A percentile compares a stretch with the other conserved stretches of the same genome.
phyloP scores from a whole-genome alignment of 2,797 vertebrate species.

The Prunella strophiata region DNA sequence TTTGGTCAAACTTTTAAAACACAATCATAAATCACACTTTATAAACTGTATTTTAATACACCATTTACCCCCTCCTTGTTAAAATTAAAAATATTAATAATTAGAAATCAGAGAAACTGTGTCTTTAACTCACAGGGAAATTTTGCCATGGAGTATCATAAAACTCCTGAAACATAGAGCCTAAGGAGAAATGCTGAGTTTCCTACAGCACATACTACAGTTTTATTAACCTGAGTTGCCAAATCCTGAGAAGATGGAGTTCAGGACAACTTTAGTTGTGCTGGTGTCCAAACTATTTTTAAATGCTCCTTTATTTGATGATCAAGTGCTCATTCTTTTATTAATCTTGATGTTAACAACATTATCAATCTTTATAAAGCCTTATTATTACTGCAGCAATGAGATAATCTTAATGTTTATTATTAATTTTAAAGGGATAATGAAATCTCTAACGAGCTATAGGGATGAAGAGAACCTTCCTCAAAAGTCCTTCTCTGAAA shows the following conservation, averaged over 20 bases:
- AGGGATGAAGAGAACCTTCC: not conserved
- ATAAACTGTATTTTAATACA: not conserved
- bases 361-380: not conserved
- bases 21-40: not conserved
- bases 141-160: not conserved
- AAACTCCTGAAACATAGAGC: not conserved
- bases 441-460: not conserved
- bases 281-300: not conserved
- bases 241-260: not conserved
- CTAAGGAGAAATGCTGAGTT: not conserved
- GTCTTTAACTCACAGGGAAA: not conserved
- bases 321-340: not conserved
- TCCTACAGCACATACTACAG: not conserved
- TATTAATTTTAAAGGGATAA: slow-evolving; percentile 8
- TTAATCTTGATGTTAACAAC: not conserved
- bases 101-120: accelerated
- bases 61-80: not conserved
- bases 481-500: slow-evolving; percentile 22
- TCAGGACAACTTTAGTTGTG: not conserved
- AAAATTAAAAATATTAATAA: not conserved
- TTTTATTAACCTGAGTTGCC: not conserved
- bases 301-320: not conserved
- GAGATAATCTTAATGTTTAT: not conserved
- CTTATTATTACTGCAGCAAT: not conserved
- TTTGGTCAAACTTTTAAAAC: not conserved